phyloP scores from a whole-genome alignment of 2,888 invertebrate species.

The Drosophila heteroneura region DNA sequence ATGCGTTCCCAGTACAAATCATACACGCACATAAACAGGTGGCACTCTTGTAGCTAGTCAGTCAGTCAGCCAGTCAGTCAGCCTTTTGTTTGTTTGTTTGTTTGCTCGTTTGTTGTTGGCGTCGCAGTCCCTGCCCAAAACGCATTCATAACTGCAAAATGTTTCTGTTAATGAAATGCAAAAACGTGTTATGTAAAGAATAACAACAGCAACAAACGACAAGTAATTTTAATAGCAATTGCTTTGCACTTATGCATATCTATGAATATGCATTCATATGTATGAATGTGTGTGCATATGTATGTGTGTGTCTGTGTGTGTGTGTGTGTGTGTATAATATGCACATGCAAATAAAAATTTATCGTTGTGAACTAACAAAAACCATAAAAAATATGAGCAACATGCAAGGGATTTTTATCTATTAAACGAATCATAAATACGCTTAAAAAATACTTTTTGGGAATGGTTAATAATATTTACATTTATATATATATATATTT shows the following conservation, averaged over 20 bases:
- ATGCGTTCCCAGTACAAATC: slow-evolving; percentile 41
- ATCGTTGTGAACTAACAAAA: slow-evolving; percentile 67
- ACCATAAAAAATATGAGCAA: slow-evolving; percentile 49
- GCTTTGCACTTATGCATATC: slow-evolving; percentile 40
- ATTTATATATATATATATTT: not conserved
- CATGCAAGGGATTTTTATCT: not conserved
- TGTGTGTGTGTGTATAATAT: slow-evolving; percentile 28
- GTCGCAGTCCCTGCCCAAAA: slow-evolving; percentile 44
- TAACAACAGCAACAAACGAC: slow-evolving; percentile 35
- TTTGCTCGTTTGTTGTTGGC: slow-evolving; percentile 1
- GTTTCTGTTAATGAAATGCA: slow-evolving; percentile 68
- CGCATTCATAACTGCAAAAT: slow-evolving; percentile 58
- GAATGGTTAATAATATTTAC: not conserved
- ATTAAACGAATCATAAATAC: slow-evolving; percentile 27
- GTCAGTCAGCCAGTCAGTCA: not conserved
- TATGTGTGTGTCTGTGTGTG: not conserved
- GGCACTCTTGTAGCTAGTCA: slow-evolving; percentile 22
- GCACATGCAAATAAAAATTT: slow-evolving; percentile 66
- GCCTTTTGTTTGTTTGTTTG: not conserved
- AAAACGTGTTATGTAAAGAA: slow-evolving; percentile 71
- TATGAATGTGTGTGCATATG: slow-evolving; percentile 3
- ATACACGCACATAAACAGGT: slow-evolving; percentile 40
- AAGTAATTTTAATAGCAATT: slow-evolving; percentile 68
- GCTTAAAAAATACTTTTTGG: slow-evolving; percentile 11
- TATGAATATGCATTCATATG: slow-evolving; percentile 24